Percentiles rank a stretch among this genome's conserved stretches.
Evolutionary conservation across 1,140 invertebrate genomes (phyloP).

Genomic region (Drosophila tsacasi): DNA sequence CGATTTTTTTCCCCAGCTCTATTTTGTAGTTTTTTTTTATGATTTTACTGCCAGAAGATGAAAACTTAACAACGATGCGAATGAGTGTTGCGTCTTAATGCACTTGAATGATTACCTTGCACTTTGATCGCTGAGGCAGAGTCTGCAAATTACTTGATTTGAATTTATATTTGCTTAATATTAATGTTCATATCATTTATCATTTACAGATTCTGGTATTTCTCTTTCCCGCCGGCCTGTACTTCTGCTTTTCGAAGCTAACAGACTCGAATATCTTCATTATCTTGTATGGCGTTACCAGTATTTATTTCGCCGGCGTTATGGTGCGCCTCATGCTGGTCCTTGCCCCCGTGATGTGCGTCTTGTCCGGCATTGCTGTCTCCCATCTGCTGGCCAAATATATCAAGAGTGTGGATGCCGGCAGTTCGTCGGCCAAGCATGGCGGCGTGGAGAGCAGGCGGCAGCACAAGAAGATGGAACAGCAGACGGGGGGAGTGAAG

Average conservation of each 20-base stretch:
- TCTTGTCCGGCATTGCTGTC: constrained; percentile 96
- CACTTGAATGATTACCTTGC: constrained; percentile 77
- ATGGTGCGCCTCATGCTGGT: constrained; percentile 99
- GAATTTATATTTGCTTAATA: not conserved
- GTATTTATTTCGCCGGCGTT: constrained; percentile 99
- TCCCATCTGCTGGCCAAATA: constrained; percentile 95
- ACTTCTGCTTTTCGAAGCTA: constrained; percentile 97
- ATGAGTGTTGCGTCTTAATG: constrained; percentile 83
- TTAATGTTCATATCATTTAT: not conserved
- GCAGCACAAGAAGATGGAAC: constrained; percentile 89
- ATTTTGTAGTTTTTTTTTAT: not conserved
- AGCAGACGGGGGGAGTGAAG: constrained; percentile 93
- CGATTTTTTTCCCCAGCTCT: too few species aligned
- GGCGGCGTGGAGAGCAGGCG: constrained; percentile 81
- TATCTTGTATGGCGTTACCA: constrained; percentile 98
- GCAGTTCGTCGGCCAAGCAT: constrained; percentile 67
- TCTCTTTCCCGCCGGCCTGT: constrained; percentile 97
- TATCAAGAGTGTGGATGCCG: constrained; percentile 93
- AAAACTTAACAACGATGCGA: constrained; percentile 46
- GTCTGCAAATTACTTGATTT: not conserved
- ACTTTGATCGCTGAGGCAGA: constrained; percentile 85
- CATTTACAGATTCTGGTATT: constrained; percentile 93
- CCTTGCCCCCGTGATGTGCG: constrained; percentile 98
- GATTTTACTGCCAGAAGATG: constrained; percentile 48
- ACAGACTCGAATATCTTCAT: constrained; percentile 99